Conservation (phyloP, 2,113 vertebrate species). For the Damaliscus lunatus region DNA sequence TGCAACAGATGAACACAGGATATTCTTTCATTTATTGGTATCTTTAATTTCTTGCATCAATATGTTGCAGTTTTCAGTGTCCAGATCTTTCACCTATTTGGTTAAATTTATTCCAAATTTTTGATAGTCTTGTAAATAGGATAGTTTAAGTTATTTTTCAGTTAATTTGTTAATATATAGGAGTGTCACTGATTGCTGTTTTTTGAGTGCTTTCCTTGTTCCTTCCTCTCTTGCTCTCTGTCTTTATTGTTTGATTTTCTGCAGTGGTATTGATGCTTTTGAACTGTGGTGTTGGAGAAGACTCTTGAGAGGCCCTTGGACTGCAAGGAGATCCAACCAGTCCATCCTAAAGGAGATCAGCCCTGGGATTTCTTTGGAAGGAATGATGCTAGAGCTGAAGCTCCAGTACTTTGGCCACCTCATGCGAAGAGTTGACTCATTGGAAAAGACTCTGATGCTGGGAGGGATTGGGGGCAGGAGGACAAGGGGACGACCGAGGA, state of each 20-base stretch:
- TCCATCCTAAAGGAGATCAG: too few species aligned
- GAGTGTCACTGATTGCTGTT: not conserved
- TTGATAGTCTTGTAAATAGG: not conserved
- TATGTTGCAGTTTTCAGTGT: not conserved
- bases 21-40: not conserved
- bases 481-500: too few species aligned
- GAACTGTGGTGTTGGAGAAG: too few species aligned
- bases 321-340: too few species aligned
- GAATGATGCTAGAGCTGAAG: too few species aligned
- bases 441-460: too few species aligned
- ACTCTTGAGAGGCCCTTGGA: too few species aligned
- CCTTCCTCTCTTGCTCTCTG: not conserved
- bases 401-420: too few species aligned
- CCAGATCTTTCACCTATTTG: not conserved
- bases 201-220: not conserved
- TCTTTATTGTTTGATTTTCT: not conserved
- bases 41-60: not conserved
- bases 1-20: not conserved
- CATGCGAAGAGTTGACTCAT: too few species aligned
- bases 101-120: not conserved
- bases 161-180: not conserved
- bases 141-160: not conserved
- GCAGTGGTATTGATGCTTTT: too few species aligned
- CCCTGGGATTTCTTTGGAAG: too few species aligned
- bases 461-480: too few species aligned